Evolutionary conservation across 2,797 vertebrate species (phyloP).

Genomic region (Hyperoplus immaculatus): DNA sequence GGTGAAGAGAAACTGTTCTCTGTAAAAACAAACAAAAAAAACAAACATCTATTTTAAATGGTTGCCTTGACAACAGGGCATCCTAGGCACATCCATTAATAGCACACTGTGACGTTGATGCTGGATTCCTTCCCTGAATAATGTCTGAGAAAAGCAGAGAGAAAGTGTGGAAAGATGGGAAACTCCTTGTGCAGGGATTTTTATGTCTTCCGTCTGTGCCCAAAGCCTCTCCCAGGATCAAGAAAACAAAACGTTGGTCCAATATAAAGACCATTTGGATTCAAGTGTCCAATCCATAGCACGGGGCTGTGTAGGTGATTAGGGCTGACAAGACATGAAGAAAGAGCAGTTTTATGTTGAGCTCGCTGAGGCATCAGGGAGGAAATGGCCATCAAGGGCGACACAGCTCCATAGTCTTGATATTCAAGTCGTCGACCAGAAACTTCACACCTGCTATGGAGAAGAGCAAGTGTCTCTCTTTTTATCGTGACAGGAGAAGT

Average conservation of each 20-base stretch:
- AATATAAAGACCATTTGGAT: conserved; percentile 15
- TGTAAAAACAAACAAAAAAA: conserved; percentile 42
- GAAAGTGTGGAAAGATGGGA: conserved; percentile 36
- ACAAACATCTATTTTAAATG: conserved; percentile 65
- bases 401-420: conserved; percentile 38
- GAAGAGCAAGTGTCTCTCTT: conserved; percentile 36
- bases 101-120: conserved; percentile 73
- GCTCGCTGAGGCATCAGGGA: conserved; percentile 25
- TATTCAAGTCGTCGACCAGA: conserved; percentile 30
- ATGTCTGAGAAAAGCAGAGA: conserved; percentile 41
- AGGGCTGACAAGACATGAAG: conserved; percentile 49
- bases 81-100: conserved; percentile 77
- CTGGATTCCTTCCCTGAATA: conserved; percentile 61
- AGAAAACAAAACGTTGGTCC: conserved; percentile 49
- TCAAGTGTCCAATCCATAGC: conserved; percentile 27
- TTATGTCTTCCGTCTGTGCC: conserved; percentile 16
- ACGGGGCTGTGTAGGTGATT: conserved; percentile 36
- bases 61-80: conserved; percentile 81
- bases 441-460: conserved; percentile 11
- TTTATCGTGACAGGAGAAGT: conserved; percentile 45
- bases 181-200: conserved; percentile 25
- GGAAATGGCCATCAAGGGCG: conserved; percentile 33
- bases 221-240: conserved; percentile 28
- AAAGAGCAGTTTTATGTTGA: conserved; percentile 49
- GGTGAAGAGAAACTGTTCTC: conserved; percentile 40